Percentiles rank a stretch among this genome's conserved stretches.
Evolutionary conservation across 2,113 vertebrate genomes (phyloP).

Genomic region (Psammodynastes pulverulentus): DNA sequence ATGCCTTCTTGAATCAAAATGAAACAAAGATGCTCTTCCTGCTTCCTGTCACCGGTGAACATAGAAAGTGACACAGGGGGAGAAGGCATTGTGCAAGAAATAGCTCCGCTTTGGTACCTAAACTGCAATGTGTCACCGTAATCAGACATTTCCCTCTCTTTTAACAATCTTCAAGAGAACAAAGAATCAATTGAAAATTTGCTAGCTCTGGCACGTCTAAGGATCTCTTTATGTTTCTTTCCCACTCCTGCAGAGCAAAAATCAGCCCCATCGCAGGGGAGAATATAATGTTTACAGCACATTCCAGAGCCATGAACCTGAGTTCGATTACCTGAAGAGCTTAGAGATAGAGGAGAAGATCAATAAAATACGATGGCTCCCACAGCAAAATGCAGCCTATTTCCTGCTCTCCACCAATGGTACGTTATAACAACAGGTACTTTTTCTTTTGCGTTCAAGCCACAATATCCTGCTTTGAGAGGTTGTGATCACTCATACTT

Average conservation of each 20-base stretch:
- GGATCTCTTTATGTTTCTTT: slow-evolving; percentile 24
- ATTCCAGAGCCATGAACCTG: slow-evolving; percentile 97
- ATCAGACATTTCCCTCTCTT: accelerated
- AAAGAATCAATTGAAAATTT: background rate
- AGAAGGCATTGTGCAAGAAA: background rate
- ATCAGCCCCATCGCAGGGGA: slow-evolving; percentile 89
- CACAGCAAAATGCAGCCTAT: slow-evolving; percentile 95
- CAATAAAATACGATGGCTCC: slow-evolving; percentile 97
- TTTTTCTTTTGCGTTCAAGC: background rate
- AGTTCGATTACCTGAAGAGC: slow-evolving; percentile 99
- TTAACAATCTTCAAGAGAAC: background rate
- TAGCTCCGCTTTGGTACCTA: background rate
- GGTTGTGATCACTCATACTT: background rate
- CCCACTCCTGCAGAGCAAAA: slow-evolving; percentile 81
- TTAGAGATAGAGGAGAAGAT: slow-evolving; percentile 98
- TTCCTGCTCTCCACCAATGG: slow-evolving; percentile 95
- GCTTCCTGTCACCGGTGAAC: background rate
- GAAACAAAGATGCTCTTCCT: slow-evolving; percentile 11
- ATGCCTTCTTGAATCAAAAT: slow-evolving; percentile 20
- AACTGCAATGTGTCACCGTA: accelerated
- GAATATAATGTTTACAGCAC: slow-evolving; percentile 99
- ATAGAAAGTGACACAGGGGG: background rate
- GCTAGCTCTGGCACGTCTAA: background rate
- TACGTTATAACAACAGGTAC: slow-evolving; percentile 51
- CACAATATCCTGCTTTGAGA: background rate